Base-by-base conservation (phyloP, 2,113 vertebrate species). In the Poeciliopsis occidentalis region DNA sequence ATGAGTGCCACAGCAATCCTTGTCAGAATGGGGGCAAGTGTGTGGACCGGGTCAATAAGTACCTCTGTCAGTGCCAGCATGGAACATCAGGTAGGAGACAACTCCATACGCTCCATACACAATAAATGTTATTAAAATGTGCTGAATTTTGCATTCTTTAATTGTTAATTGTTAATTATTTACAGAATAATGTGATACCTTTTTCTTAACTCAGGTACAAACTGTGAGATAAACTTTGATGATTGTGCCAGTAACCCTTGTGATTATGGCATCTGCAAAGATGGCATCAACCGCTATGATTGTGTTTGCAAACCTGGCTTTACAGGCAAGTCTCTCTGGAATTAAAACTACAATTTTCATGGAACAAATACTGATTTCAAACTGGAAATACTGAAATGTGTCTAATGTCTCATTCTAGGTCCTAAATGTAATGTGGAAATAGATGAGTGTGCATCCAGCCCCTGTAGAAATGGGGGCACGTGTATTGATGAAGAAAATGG, bases 301-400 rank as follows among this genome's bases (percentile, higher is more conserved):
- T 98, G 97, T 54, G 89, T 97, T 80, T 98, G 97, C 91, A 95
- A 96, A 75, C 96, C 96, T 3, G 97, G 97, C 65, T 98, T 97
- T 88, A 96, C 96, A 34, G 97, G 97, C 98, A 85, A 89, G 83
- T 22, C 64, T 11, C n/a, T 82, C n/a, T 37, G 6, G 78, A 68
- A 62, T 30, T 30, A 4, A 51, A 78, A 73, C 3, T 2, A 57
- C 27, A 57, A 8, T 47, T 65, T 57, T 32, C 3, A 39, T 2
- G 65, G 30, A 29, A 17, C 32, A 0, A 30, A 73, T 72, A 73
- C 64, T 27, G 1, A 30, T 26, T 65, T 32, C 26, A 37, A 15
- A 29, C 2, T 57, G 11, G 0, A 69, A 69, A 78, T 78, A 27
- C n/a, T 75, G n/a, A 62, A 3, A 37, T 67, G 51, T 78, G 26